phyloP scores from a whole-genome alignment of 2,797 vertebrate genomes.

The Chanos chanos region DNA sequence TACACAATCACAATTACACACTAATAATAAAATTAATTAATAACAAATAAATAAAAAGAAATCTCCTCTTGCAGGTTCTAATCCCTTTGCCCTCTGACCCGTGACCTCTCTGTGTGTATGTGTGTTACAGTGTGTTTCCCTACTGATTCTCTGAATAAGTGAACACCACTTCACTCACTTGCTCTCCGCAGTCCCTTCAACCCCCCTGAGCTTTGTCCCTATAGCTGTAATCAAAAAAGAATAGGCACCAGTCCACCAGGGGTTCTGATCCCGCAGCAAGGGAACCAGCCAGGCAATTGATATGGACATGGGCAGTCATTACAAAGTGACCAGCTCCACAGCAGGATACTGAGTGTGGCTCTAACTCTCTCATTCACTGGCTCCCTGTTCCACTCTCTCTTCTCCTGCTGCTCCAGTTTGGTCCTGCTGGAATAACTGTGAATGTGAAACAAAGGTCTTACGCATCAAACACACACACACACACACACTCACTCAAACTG shows the following conservation, averaged over 20 bases:
- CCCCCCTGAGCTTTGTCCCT: too few relatives aligned
- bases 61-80: too few relatives aligned
- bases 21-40: too few relatives aligned
- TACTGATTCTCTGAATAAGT: too few relatives aligned
- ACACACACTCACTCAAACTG: conserved; percentile 7
- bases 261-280: not conserved
- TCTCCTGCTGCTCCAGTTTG: conserved; percentile 30
- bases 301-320: conserved; percentile 11
- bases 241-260: conserved; percentile 15
- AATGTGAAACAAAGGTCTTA: conserved; percentile 34
- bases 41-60: too few relatives aligned
- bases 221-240: conserved; percentile 7
- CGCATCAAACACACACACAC: conserved; percentile 25
- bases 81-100: too few relatives aligned
- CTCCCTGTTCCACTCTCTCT: not conserved
- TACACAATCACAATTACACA: too few relatives aligned
- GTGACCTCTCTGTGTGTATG: too few relatives aligned
- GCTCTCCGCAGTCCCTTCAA: too few relatives aligned
- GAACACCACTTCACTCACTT: too few relatives aligned
- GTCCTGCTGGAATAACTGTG: conserved; percentile 33
- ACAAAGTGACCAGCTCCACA: conserved; percentile 7
- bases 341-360: conserved; percentile 10
- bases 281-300: conserved; percentile 8
- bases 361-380: not conserved
- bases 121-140: too few relatives aligned